Percentiles rank a stretch among this genome's conserved stretches.
Conservation (phyloP, 2,888 invertebrate genomes). For the Phorcus lineatus region DNA sequence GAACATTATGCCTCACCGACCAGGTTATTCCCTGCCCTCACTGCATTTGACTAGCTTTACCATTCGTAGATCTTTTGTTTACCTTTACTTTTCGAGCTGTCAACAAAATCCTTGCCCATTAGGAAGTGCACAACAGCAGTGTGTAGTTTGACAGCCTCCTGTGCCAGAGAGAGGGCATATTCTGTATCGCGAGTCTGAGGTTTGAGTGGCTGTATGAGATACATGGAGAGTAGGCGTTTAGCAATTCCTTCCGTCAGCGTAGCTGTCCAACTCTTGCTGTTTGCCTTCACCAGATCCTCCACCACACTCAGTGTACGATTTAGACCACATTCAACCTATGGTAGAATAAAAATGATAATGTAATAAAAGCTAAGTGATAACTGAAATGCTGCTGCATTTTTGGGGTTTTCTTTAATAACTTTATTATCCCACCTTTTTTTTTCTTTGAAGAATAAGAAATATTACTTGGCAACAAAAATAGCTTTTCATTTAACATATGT, state of each 20-base stretch:
- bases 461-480: no score
- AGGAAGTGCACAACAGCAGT: conserved; percentile 48
- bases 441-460: no score
- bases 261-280: conserved; percentile 33
- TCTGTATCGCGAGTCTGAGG: neutral
- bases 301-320: conserved; percentile 15
- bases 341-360: no score
- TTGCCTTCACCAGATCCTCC: conserved; percentile 18
- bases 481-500: no score
- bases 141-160: conserved; percentile 54
- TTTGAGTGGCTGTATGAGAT: conserved; percentile 40
- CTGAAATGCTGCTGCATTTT: no score
- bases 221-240: conserved; percentile 53
- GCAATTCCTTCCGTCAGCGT: conserved; percentile 47
- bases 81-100: neutral
- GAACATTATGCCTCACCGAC: no score
- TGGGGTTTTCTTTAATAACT: no score
- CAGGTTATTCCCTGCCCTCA: no score
- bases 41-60: no score
- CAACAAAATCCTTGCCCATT: conserved; percentile 36
- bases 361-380: no score
- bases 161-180: conserved; percentile 50
- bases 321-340: conserved; percentile 30
- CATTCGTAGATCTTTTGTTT: neutral
- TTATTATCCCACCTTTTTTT: no score